Conservation (phyloP, 2,113 vertebrate species). For the Tyrannus savana region DNA sequence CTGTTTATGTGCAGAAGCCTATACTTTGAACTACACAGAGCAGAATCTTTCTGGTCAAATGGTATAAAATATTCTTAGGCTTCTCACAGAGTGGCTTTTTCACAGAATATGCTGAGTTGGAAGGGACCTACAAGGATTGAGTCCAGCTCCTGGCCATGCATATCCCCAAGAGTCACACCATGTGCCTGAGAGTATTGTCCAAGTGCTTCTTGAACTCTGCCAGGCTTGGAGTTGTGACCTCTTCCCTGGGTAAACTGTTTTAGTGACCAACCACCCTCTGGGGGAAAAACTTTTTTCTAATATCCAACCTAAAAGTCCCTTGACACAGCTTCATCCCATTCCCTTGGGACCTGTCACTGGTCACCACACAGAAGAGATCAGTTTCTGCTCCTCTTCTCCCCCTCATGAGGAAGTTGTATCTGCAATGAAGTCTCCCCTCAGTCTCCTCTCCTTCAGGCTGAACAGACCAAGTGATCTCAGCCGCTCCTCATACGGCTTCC, state of each 20-base stretch:
- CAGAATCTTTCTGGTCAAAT: background rate
- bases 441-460: background rate
- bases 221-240: background rate
- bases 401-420: background rate
- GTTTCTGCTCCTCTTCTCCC: background rate
- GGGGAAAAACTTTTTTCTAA: background rate
- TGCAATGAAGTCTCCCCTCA: background rate
- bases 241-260: background rate
- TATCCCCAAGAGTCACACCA: background rate
- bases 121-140: background rate
- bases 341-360: background rate
- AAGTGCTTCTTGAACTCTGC: background rate
- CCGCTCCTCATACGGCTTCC: background rate
- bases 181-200: background rate
- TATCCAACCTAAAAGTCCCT: background rate
- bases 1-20: background rate
- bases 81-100: background rate
- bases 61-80: background rate
- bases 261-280: background rate
- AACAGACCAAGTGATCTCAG: background rate
- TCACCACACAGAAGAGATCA: background rate
- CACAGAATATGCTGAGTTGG: background rate
- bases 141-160: background rate
- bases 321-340: background rate
- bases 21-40: background rate